Evolutionary conservation across 2,113 vertebrate species (phyloP), one percentile per base, ranked within the genome.

Genomic region (Psittacara wagleri): DNA sequence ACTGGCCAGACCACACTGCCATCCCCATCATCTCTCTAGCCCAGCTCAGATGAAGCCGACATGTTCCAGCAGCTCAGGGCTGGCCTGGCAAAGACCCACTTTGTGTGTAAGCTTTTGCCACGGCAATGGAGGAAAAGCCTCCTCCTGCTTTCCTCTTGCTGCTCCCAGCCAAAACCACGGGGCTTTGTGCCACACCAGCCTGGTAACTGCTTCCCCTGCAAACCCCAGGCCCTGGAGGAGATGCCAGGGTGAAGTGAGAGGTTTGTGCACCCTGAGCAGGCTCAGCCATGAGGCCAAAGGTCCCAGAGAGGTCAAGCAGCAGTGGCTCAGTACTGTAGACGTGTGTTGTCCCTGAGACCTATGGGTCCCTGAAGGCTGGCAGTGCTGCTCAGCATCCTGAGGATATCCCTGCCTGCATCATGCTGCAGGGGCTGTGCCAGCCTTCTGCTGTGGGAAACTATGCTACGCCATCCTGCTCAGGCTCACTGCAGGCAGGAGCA

Each of bases 291-390:
- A 29, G 29, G 64, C 64, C 0, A 3, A 77, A 88, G 11, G 31
- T 85, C 51, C 43, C 1, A 1, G 25, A 33, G 49, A 92, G 54
- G 48, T 52, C 0, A 3, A 90, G 24, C 16, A 75, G 31, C 67
- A 33, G 29, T 37, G 70, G 77, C 62, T 72, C 27, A 11, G 0
- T 17, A 15, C 17, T 1, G 1, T 24, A 81, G 78, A 59, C 0
- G 0, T 11, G 31, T 86, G 52, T 25, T 5, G 6, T 25, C 22
- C 28, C 3, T 0, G 14, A 31, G 28, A 31, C 6, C 1, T 1
- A 0, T 41, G 52, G 25, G 2, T 24, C 43, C 27, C 27, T 51
- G 44, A 55, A 64, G 73, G 52, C 27, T 68, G 48, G 16, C 0
- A 2, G 28, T 18, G 24, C 78, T 75, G 61, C 54, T 64, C 22